Evolutionary conservation across 2,888 invertebrate species (phyloP), one percentile per base, ranked within the genome.

Genomic region (Magallana nippona): DNA sequence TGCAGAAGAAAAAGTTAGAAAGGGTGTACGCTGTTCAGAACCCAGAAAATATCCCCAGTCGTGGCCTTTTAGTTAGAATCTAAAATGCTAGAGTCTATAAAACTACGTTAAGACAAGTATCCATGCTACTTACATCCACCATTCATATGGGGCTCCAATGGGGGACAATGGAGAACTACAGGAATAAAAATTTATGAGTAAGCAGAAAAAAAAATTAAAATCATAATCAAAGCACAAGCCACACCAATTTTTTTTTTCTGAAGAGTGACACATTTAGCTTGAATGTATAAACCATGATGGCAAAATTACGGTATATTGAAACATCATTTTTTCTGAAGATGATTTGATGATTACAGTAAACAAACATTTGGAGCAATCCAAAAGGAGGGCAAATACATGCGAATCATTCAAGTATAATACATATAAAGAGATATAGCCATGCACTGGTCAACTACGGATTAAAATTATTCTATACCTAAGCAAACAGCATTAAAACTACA

Each of bases 41-140:
- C 71, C 32, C 22, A 71, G 32, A 13, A 27, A 27, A 3, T 27
- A 15, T 15, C 71, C 71, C 71, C 71, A 71, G 13, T 22, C 19
- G 71, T 71, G 78, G 55, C 78, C n/a, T 44, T 78, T 55, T 22
- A 10, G 15, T 55, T 15, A 78, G 56, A 55, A 55, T 15, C 78
- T 78, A 56, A 55, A 78, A 19, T 10, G 27, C 78, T 55, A 78
- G 22, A 78, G 55, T 78, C 78, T 78, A 78, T 32, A 22, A 55
- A 55, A 60, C n/a, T 71, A 71, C 22, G 32, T 22, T 71, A 71
- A 27, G 22, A 71, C 71, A 71, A 71, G 60, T n/a, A 44, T 81
- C 60, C 62, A 55, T 32, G 85, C 86, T 93, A 94, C 94, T 95
- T 95, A 95, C 96, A 96, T 89, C 93, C 92, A 87, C 93, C 93